phyloP scores from a whole-genome alignment of 2,888 invertebrate species.

The Eristalinus aeneus region DNA sequence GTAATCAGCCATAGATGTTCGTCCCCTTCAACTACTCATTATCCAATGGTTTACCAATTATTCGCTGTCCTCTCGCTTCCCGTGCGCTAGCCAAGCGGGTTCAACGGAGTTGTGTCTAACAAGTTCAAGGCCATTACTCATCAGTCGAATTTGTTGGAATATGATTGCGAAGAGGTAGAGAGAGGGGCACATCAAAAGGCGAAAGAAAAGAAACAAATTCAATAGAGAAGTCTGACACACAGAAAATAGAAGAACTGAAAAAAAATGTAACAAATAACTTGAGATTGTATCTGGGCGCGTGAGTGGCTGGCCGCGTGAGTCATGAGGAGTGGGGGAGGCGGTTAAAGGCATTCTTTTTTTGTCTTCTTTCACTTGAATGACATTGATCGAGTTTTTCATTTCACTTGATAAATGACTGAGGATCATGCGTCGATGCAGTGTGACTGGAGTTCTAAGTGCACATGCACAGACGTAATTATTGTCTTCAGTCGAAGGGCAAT shows the following conservation, averaged over 20 bases:
- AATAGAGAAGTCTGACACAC: constrained; percentile 14
- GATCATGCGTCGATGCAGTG: not conserved
- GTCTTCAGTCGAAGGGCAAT: constrained; percentile 51
- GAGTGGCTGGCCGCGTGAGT: constrained; percentile 8
- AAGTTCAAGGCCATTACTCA: constrained; percentile 69
- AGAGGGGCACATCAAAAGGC: not conserved
- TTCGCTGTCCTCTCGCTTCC: not conserved
- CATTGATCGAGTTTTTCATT: constrained; percentile 19
- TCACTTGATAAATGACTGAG: constrained; percentile 53
- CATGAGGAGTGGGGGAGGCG: not conserved
- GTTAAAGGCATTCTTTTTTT: not conserved
- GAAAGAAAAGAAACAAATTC: constrained; percentile 2
- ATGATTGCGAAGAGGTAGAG: constrained; percentile 10
- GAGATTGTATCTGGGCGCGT: constrained; percentile 48
- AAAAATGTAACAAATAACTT: constrained; percentile 52
- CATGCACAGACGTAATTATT: constrained; percentile 64
- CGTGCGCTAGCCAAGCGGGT: not conserved
- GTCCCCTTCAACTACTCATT: constrained; percentile 48
- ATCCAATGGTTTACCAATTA: constrained; percentile 40
- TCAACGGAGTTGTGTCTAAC: constrained; percentile 36
- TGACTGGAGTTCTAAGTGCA: constrained; percentile 36
- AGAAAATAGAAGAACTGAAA: constrained; percentile 24
- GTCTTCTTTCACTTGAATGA: not conserved
- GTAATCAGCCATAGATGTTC: constrained; percentile 30
- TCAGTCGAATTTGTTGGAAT: constrained; percentile 41